Evolutionary conservation across 35 echinoderm and acorn worm genomes (phyloP).

Genomic region (Strongylocentrotus purpuratus): DNA sequence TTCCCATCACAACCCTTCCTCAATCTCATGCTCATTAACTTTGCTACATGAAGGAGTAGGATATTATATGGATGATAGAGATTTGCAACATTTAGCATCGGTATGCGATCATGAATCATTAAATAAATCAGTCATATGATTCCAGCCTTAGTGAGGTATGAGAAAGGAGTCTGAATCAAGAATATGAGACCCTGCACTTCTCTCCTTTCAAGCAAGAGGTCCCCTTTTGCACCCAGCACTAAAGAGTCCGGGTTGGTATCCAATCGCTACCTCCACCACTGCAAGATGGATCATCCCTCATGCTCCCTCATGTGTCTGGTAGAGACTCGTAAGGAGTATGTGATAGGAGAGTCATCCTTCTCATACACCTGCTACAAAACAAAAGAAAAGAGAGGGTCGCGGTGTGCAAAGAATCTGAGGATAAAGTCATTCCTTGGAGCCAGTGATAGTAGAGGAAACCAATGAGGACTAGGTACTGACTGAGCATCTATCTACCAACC

Average conservation of each 20-base stretch:
- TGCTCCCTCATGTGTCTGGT: not conserved
- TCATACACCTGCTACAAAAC: not conserved
- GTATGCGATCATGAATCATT: not conserved
- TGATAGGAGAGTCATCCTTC: not conserved
- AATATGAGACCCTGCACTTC: not conserved
- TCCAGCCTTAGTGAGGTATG: too few species aligned
- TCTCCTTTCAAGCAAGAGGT: not conserved
- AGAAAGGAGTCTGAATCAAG: not conserved
- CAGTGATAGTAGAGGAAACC: not conserved
- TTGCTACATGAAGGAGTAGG: too few species aligned
- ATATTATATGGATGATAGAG: too few species aligned
- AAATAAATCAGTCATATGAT: not conserved
- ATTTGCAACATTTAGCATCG: not conserved
- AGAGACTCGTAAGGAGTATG: not conserved
- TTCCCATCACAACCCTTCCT: not conserved
- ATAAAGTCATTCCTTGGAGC: not conserved
- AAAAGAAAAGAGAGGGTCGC: not conserved
- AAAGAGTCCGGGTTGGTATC: not conserved
- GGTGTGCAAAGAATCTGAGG: conserved; percentile 16
- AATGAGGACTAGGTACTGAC: not conserved
- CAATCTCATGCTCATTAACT: not conserved
- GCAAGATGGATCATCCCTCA: not conserved
- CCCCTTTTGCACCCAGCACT: not conserved
- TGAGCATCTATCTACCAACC: not conserved
- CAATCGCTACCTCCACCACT: not conserved